Base-by-base conservation (phyloP, 2,113 vertebrate species). In the Pterophyllum scalare region DNA sequence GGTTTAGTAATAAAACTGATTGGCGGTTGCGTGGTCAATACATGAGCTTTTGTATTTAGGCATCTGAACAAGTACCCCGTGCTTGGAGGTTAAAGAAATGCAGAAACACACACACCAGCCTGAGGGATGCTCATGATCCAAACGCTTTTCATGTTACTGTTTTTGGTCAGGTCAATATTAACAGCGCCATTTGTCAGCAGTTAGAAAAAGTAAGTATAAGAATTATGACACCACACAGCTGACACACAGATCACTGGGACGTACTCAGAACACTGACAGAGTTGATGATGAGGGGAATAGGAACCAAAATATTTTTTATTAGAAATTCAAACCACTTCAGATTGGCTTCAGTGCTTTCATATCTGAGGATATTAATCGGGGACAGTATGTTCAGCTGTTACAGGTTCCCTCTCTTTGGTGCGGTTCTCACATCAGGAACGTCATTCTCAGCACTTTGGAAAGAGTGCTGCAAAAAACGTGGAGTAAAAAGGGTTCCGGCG, bases 341-440 rank as follows among this genome's bases (percentile, higher is more conserved):
- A 62, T 3, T 35, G 20, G 35, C 52, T 1, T 77, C 54, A 60
- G 38, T 2, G 2, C 67, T 59, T 46, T 28, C 65, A 31, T 20
- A 19, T 43, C 40, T 0, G 5, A 49, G 10, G 24, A 0, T 31
- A 35, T 26, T 52, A 54, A 72, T 77, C 17, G 62, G 75, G 43
- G 17, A 52, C 43, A 31, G 17, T 0, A 3, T 19, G 26, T 31
- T 70, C 28, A 31, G 49, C 9, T 1, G 10, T 22, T 19, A 38
- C 8, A 38, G 35, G 35, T 38, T 10, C 6, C 3, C 35, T 38
- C 9, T 10, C 8, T 2, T 9, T 35, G 35, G 7, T 38, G 35
- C 35, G 9, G 35, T 2, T 38, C 35, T 38, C 35, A 38, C 35
- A 38, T 38, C 35, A 9, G 35, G 35, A 38, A 38, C 35, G 35